Conservation (phyloP, 2,888 invertebrate genomes). For the Drosophila imparisetae region DNA sequence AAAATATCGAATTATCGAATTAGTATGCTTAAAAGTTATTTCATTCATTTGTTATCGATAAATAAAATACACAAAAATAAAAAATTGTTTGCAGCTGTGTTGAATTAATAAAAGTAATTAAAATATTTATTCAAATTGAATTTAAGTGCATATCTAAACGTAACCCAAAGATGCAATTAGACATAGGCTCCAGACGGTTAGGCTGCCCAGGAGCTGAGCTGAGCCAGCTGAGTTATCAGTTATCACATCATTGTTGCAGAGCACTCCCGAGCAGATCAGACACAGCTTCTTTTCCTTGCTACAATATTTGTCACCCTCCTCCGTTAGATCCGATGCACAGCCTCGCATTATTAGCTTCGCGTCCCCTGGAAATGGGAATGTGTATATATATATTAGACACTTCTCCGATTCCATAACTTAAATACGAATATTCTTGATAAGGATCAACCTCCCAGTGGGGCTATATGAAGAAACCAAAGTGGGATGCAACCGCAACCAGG, state of each 20-base stretch:
- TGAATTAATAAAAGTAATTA: not conserved
- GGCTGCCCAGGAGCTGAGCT: not conserved
- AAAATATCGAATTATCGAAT: not conserved
- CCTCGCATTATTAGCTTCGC: constrained; percentile 72
- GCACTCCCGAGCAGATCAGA: constrained; percentile 57
- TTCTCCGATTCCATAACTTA: not conserved
- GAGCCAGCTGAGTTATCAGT: not conserved
- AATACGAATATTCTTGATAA: not conserved
- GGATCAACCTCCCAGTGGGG: not conserved
- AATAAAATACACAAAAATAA: not conserved
- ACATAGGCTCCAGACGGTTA: constrained; percentile 14
- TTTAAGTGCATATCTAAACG: constrained; percentile 5
- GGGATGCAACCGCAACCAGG: not conserved
- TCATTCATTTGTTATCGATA: not conserved
- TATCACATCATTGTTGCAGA: constrained; percentile 64
- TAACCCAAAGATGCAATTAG: not conserved
- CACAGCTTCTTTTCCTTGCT: constrained; percentile 57
- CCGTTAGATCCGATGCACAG: constrained; percentile 66
- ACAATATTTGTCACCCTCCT: constrained; percentile 62
- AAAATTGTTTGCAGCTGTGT: not conserved
- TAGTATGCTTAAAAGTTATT: not conserved
- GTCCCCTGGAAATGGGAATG: constrained; percentile 45
- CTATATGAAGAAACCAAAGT: not conserved
- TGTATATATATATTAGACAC: not conserved
- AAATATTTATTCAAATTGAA: not conserved